Percentiles rank a stretch among this genome's conserved stretches.
Conservation (phyloP, 2,113 vertebrate genomes). For the Ploceus nigricollis region DNA sequence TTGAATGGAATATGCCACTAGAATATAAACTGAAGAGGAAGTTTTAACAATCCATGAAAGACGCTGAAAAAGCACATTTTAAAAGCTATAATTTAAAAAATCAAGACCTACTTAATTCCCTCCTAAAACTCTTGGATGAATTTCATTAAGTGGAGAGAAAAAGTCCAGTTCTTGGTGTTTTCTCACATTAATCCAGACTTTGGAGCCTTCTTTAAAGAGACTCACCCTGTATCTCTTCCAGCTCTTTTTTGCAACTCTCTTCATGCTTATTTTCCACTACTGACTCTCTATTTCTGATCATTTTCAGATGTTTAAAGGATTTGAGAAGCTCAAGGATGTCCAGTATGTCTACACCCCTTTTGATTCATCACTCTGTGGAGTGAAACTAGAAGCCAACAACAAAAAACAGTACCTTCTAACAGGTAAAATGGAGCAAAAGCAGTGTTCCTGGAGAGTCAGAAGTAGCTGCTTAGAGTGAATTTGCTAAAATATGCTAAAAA, state of each 20-base stretch:
- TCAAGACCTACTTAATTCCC: not conserved
- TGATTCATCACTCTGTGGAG: constrained; percentile 87
- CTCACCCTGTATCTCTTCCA: not conserved
- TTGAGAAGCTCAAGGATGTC: constrained; percentile 86
- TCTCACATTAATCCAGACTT: not conserved
- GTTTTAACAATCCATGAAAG: not conserved
- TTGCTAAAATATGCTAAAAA: not conserved
- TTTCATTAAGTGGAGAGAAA: not conserved
- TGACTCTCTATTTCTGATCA: not conserved
- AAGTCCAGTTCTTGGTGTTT: not conserved
- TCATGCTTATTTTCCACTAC: not conserved
- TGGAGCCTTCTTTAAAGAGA: not conserved
- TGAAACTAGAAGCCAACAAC: constrained; percentile 85
- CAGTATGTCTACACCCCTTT: constrained; percentile 89
- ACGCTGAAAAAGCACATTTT: not conserved
- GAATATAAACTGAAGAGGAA: not conserved
- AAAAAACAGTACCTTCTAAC: constrained; percentile 90
- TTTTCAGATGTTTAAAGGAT: constrained; percentile 94
- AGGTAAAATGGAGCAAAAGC: constrained; percentile 74
- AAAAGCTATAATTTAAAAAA: not conserved
- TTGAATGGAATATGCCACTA: not conserved
- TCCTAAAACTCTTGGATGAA: not conserved
- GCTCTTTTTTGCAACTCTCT: not conserved
- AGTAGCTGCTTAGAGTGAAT: not conserved
- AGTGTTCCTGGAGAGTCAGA: not conserved